Evolutionary conservation across 1,140 invertebrate species (phyloP).

Genomic region (Monomorium pharaonis): DNA sequence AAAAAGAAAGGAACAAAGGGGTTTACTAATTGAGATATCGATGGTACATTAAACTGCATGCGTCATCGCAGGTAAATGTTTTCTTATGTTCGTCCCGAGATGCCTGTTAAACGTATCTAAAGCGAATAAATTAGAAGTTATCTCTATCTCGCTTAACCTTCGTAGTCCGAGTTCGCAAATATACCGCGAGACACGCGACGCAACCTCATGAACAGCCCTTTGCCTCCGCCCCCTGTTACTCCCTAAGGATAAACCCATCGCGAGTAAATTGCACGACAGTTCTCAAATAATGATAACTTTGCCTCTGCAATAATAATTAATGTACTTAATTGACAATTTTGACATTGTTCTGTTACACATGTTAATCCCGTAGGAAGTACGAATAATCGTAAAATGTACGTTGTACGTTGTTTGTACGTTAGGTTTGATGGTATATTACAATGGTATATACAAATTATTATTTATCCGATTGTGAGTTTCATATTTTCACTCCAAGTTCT

Average conservation of each 20-base stretch:
- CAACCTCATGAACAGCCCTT: neutral
- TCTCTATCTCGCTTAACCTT: conserved; percentile 65
- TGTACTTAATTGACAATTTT: conserved; percentile 9
- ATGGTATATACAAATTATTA: neutral
- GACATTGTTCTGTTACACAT: neutral
- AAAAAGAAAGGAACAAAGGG: neutral
- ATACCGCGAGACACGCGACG: conserved; percentile 70
- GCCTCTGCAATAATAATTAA: conserved; percentile 16
- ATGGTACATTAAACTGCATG: conserved; percentile 22
- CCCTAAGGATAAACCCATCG: conserved; percentile 51
- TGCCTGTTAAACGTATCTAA: conserved; percentile 43
- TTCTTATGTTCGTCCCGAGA: conserved; percentile 12
- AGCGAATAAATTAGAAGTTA: conserved; percentile 73
- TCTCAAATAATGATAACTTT: conserved; percentile 41
- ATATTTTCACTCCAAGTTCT: neutral
- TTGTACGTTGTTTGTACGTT: neutral
- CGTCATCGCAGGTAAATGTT: conserved; percentile 36
- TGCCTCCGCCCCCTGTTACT: neutral
- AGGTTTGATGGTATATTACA: neutral
- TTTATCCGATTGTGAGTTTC: neutral
- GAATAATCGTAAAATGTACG: neutral
- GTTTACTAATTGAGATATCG: neutral
- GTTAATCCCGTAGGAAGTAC: neutral
- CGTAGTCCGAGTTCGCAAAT: conserved; percentile 67
- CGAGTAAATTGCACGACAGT: conserved; percentile 17